Evolutionary conservation across 2,113 vertebrate genomes (phyloP), one percentile per base, ranked within the genome.

Genomic region (Neodontobutis hainanensis): DNA sequence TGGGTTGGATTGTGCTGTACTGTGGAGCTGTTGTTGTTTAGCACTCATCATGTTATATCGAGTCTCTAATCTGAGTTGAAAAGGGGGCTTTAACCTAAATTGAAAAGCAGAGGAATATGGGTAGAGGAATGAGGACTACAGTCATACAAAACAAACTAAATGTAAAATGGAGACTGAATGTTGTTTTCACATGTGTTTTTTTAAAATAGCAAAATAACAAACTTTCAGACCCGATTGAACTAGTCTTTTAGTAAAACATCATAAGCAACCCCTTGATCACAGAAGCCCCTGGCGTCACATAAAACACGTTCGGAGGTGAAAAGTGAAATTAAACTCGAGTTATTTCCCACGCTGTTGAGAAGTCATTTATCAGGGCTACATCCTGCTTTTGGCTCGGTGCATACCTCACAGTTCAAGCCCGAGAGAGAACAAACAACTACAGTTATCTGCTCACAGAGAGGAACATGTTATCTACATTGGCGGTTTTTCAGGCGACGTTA

Each of bases 271-370:
- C 12, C 27, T 8, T n/a, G 52, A 55, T 36, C 8, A 10, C 46
- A 49, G 38, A 64, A 73, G 48, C 75, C 45, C 12, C 4, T 14
- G 51, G 52, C 46, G 69, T 69, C 44, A 73, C 43, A 63, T 62
- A 44, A 59, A 75, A 15, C 40, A 16, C 43, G 38, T 7, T 45
- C 11, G 0, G 34, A 70, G 62, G 50, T 73, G 65, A 77, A 56
- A 75, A 42, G 15, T 70, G 45, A 75, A 49, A 69, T 57, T 60
- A 11, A 46, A 68, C 53, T 56, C 60, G 36, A 61, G 59, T 62
- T 40, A 48, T 77, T 82, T 75, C 57, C 61, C 49, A 81, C 74
- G 34, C 43, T 51, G 35, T 67, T 73, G 70, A 34, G 55, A 78
- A 80, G 77, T 15, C n/a, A 40, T 48, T 65, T 59, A 56, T 38